Evolutionary conservation across 35 echinoderm and acorn worm genomes (phyloP).

Genomic region (Acanthaster planci): DNA sequence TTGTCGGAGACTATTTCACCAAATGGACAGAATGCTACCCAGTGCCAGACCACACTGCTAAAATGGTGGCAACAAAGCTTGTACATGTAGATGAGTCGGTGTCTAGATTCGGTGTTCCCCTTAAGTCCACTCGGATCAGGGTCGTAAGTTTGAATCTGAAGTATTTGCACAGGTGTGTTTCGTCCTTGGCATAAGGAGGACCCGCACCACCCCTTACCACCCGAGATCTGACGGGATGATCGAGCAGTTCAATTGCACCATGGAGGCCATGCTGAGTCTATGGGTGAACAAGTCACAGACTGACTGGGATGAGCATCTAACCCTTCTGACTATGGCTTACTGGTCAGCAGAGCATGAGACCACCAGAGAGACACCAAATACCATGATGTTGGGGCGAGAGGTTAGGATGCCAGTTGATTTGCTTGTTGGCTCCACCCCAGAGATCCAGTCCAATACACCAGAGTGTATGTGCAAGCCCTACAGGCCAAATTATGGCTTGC

Average conservation of each 20-base stretch:
- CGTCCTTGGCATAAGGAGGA: background rate
- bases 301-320: conserved; percentile 52
- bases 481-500: background rate
- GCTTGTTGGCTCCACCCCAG: too few relatives aligned
- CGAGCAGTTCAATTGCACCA: background rate
- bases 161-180: conserved; percentile 45
- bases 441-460: background rate
- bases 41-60: conserved; percentile 20
- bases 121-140: conserved; percentile 50
- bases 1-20: conserved; percentile 44
- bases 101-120: too few relatives aligned
- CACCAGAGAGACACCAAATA: too few relatives aligned
- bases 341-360: background rate
- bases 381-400: conserved; percentile 56
- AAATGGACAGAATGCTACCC: too few relatives aligned
- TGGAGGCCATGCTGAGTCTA: too few relatives aligned
- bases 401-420: conserved; percentile 1
- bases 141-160: conserved; percentile 45
- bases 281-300: conserved; percentile 29
- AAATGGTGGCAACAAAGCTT: conserved; percentile 16
- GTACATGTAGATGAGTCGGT: conserved; percentile 38
- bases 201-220: too few relatives aligned
- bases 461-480: background rate
- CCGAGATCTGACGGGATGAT: conserved; percentile 16
- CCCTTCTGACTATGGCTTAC: conserved; percentile 38